Evolutionary conservation across 2,797 vertebrate species (phyloP), one percentile per base, ranked within the genome.

Genomic region (Xenopus petersii): DNA sequence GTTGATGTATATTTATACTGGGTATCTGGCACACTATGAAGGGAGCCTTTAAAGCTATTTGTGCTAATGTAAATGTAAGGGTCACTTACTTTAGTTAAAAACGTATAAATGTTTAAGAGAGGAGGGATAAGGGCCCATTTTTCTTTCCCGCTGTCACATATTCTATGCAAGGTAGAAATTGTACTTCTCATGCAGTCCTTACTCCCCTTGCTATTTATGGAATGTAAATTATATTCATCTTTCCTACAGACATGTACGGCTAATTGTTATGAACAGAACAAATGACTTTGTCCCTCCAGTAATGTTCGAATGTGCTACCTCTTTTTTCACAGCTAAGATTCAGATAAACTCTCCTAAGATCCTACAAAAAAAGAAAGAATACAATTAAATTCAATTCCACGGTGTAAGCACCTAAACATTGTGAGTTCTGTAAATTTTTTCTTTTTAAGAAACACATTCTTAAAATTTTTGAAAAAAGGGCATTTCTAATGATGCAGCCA

Each of bases 231-330:
- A 17, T 58, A 16, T 58, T 15, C n/a, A n/a, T n/a, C n/a, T 3
- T 17, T 58, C n/a, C 55, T n/a, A 17, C 2, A 58, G n/a, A 58
- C n/a, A 58, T 58, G n/a, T 10, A 17, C 55, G 8, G n/a, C 55
- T 58, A 58, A 58, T 58, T 58, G 55, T n/a, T 58, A 58, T 58
- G 15, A 58, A 58, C n/a, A 58, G 55, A n/a, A 58, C 55, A 58
- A 58, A 58, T 17, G 21, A 61, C 59, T 51, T 15, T 51, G 49
- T 15, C 49, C 49, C 49, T 51, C 49, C 49, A 51, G 49, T 51
- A 56, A 16, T 17, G 54, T 56, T 56, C 12, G 17, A 17, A 16
- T 17, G 15, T 17, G 54, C 16, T 56, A 17, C 49, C 15, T 51
- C 15, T 51, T 51, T 15, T 51, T 51, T 12, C 49, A 51, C 36